A percentile compares a stretch with the other conserved stretches of the same genome.
These are phyloP conservation scores for Trichosurus vulpecula DNA, from an alignment of 2,797 vertebrate species.

Conservation along the genomic window DNA sequence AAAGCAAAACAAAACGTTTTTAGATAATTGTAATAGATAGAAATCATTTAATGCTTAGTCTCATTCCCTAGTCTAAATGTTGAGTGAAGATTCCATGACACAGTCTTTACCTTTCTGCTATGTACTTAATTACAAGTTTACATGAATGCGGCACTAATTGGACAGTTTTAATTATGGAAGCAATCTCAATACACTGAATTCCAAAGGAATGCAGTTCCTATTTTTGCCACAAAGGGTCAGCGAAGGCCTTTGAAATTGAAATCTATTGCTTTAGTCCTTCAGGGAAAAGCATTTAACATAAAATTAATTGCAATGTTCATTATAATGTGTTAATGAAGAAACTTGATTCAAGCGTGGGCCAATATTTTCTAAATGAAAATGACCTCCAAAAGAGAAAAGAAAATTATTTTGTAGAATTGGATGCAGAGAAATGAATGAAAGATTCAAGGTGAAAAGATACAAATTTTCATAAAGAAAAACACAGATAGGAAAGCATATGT, in stretches of 20 bases:
- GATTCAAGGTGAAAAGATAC: constrained; percentile 10
- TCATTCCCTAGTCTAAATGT: neutral
- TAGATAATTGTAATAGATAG: neutral
- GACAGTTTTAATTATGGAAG: neutral
- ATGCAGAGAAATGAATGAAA: constrained; percentile 1
- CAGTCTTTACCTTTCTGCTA: neutral
- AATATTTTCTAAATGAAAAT: constrained; percentile 16
- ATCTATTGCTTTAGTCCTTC: neutral
- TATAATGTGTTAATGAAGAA: constrained; percentile 19
- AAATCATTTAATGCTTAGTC: neutral
- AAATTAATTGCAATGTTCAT: constrained; percentile 9
- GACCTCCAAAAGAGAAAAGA: neutral
- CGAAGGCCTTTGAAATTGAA: constrained; percentile 49
- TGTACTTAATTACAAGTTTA: neutral
- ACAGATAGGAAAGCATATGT: neutral
- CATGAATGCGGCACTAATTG: neutral
- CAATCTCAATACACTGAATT: constrained; percentile 1
- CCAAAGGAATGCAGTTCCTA: constrained; percentile 73
- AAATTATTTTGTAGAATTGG: neutral
- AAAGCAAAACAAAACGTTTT: constrained; percentile 5
- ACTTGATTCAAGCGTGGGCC: neutral
- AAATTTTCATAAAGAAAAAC: neutral
- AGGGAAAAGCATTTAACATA: constrained; percentile 5
- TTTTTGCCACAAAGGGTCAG: constrained; percentile 82
- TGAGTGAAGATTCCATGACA: neutral